Evolutionary conservation across 1,140 invertebrate genomes (phyloP).

Genomic region (Leptoteleia sp.): DNA sequence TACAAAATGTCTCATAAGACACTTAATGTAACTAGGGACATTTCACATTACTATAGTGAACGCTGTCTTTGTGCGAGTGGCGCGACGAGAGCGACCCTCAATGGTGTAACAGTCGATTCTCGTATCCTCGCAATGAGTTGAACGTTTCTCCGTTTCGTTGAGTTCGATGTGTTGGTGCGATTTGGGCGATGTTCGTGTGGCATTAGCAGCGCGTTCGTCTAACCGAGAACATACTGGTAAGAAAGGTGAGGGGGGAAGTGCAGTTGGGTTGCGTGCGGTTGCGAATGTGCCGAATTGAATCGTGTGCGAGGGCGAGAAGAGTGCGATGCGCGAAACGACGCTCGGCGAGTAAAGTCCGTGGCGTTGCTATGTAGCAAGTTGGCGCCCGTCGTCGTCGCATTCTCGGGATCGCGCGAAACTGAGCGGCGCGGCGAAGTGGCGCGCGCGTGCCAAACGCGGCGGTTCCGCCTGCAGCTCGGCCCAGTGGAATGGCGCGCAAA

Average conservation of each 20-base stretch:
- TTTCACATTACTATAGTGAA: too few species aligned
- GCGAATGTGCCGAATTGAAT: conserved; percentile 17
- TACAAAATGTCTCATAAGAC: too few species aligned
- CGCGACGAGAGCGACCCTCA: too few species aligned
- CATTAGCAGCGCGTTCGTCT: not conserved
- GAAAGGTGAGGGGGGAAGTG: too few species aligned
- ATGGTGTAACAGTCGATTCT: too few species aligned
- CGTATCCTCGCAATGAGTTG: too few species aligned
- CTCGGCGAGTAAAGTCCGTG: not conserved
- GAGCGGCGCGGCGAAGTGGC: conserved; percentile 20
- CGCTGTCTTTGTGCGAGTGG: too few species aligned
- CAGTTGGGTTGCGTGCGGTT: conserved; percentile 3
- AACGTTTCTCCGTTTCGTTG: too few species aligned
- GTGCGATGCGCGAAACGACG: conserved; percentile 3
- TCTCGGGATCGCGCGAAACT: conserved; percentile 2
- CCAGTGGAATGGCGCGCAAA: conserved; percentile 75
- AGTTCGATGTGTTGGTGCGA: conserved; percentile 29
- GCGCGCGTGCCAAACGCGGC: conserved; percentile 13
- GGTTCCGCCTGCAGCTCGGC: conserved; percentile 12
- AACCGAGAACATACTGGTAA: too few species aligned
- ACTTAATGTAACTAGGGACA: too few species aligned
- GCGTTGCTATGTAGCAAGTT: conserved; percentile 22
- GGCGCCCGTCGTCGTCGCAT: not conserved
- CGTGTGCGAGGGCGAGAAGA: too few species aligned
- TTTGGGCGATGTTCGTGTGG: conserved; percentile 2